phyloP scores from a whole-genome alignment of 30 jellyfish, hydroid and myxozoan species.

The Aurelia coerulea region DNA sequence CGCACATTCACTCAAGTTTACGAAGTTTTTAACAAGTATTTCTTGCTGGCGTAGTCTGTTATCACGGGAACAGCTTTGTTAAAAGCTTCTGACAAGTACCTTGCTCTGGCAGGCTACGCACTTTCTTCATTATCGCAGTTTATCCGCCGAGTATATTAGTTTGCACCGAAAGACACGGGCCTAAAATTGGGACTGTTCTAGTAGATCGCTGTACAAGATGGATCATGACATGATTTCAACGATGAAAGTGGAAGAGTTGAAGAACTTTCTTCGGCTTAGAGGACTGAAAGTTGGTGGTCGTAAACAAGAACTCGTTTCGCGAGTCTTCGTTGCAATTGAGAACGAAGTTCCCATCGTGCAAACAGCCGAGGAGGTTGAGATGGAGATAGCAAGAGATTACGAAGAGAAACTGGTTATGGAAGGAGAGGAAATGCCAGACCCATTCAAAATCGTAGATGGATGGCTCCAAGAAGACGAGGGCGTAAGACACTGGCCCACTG shows the following conservation, averaged over 20 bases:
- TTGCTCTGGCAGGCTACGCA: constrained; percentile 26
- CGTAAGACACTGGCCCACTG: constrained; percentile 38
- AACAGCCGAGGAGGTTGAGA: constrained; percentile 63
- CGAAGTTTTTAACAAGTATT: no score
- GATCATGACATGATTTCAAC: constrained; percentile 38
- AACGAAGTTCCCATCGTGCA: constrained; percentile 41
- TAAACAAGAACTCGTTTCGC: constrained; percentile 51
- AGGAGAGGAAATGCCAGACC: constrained; percentile 49
- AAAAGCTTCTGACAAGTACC: constrained; percentile 14
- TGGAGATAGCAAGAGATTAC: constrained; percentile 10
- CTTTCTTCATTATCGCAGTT: not conserved
- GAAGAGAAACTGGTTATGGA: constrained; percentile 27
- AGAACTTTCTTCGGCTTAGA: constrained; percentile 17
- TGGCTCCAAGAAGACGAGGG: constrained; percentile 29
- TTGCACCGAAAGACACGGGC: not conserved
- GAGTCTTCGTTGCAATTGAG: constrained; percentile 53
- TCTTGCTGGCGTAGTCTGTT: no score
- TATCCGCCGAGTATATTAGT: not conserved
- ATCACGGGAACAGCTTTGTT: no score
- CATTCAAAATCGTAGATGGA: constrained; percentile 39
- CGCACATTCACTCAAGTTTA: no score
- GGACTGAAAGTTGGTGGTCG: constrained; percentile 41
- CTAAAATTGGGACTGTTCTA: not conserved
- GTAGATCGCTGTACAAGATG: not conserved
- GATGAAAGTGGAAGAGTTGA: constrained; percentile 43